Conservation (phyloP, 2,797 vertebrate genomes). For the Choloepus didactylus region DNA sequence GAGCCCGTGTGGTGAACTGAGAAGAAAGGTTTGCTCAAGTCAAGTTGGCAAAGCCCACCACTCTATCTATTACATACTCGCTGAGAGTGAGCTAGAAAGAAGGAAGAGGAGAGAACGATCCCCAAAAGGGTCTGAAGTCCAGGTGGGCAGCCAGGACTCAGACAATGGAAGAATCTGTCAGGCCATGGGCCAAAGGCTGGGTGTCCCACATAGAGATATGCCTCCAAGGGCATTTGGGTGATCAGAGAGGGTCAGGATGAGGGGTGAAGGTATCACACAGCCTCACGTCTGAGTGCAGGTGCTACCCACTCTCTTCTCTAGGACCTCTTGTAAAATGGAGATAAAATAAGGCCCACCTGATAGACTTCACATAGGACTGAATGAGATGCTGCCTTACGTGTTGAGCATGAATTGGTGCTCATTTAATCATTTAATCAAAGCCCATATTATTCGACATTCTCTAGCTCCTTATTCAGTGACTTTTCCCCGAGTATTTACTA, state of each 20-base stretch:
- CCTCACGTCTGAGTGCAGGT: background rate
- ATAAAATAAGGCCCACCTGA: background rate
- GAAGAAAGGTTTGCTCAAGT: background rate
- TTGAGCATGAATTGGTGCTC: background rate
- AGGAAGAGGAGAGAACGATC: background rate
- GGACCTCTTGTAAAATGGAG: background rate
- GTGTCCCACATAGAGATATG: background rate
- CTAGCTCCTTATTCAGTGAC: background rate
- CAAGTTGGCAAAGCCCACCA: too few relatives aligned
- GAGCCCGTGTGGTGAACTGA: background rate
- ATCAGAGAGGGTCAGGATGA: background rate
- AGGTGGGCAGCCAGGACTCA: background rate
- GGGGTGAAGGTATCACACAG: background rate
- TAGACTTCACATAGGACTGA: background rate
- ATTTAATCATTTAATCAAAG: background rate
- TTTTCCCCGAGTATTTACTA: background rate
- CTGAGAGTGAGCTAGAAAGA: background rate
- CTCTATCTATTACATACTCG: background rate
- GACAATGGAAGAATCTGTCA: background rate
- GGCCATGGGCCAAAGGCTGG: background rate
- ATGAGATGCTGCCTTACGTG: background rate
- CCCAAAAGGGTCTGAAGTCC: background rate
- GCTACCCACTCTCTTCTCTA: background rate
- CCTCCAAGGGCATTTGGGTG: background rate
- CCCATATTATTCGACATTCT: background rate